Evolutionary conservation across 2,113 vertebrate species (phyloP).

Genomic region (Lutjanus erythropterus): DNA sequence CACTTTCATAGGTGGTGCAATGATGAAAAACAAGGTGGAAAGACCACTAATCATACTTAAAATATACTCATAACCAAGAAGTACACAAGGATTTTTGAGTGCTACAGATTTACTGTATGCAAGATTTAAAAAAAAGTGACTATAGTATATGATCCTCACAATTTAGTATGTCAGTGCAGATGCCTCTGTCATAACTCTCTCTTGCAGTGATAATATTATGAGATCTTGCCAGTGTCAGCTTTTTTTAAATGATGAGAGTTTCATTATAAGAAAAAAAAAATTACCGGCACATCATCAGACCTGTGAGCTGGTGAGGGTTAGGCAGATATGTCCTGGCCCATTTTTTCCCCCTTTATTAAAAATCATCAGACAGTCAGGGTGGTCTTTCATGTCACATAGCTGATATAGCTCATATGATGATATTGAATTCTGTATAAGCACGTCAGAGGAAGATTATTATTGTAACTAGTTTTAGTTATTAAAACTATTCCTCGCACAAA

Average conservation of each 20-base stretch:
- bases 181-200: constrained; percentile 7
- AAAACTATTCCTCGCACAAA: too few species aligned
- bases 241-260: constrained; percentile 18
- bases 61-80: neutral
- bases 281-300: constrained; percentile 36
- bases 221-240: constrained; percentile 48
- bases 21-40: neutral
- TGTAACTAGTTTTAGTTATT: neutral
- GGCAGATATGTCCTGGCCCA: constrained; percentile 19
- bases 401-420: constrained; percentile 11
- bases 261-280: constrained; percentile 11
- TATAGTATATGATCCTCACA: neutral
- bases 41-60: neutral
- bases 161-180: constrained; percentile 12
- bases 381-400: constrained; percentile 21
- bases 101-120: neutral
- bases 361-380: constrained; percentile 24
- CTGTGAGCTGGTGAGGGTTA: constrained; percentile 25
- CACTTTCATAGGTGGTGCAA: constrained; percentile 16
- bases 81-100: neutral
- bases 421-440: neutral
- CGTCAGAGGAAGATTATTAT: neutral
- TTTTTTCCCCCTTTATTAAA: constrained; percentile 41
- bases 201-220: constrained; percentile 15
- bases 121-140: neutral